Conservation (phyloP, 1,140 invertebrate species). For the Camponotus vicinus region DNA sequence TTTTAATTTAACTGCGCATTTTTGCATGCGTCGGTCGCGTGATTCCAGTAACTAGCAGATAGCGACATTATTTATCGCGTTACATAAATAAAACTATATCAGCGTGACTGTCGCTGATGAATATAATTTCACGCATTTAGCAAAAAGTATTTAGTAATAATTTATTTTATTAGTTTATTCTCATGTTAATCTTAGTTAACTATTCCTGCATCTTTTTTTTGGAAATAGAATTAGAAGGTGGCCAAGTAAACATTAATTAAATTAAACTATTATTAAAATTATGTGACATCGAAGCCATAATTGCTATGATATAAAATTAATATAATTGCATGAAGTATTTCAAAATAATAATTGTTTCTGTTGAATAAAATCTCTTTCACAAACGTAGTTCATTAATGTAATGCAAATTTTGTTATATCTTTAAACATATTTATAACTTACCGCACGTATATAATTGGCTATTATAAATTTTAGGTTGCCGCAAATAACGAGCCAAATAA, state of each 20-base stretch:
- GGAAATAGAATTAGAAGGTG: not conserved
- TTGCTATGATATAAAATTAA: not conserved
- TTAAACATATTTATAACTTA: constrained; percentile 49
- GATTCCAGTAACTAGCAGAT: constrained; percentile 22
- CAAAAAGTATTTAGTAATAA: not conserved
- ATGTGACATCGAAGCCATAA: too few species aligned
- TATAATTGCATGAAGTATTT: constrained; percentile 10
- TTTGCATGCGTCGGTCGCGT: not conserved
- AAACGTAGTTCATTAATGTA: constrained; percentile 26
- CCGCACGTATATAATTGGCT: constrained; percentile 29
- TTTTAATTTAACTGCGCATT: constrained; percentile 18
- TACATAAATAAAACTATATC: constrained; percentile 37
- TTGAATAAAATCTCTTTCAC: constrained; percentile 42
- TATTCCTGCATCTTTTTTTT: not conserved
- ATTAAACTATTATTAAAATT: too few species aligned
- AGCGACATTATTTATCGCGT: constrained; percentile 28
- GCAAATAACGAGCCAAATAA: constrained; percentile 59
- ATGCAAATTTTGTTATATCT: constrained; percentile 12
- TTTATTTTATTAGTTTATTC: not conserved
- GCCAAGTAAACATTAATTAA: not conserved
- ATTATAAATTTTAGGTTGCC: constrained; percentile 52
- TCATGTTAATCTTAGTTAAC: not conserved
- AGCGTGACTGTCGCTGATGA: constrained; percentile 8
- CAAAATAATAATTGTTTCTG: not conserved
- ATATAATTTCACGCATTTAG: constrained; percentile 29